Evolutionary conservation across 37 sponge, comb jelly and placozoan species (phyloP).

Genomic region (Diacarnus erythraeanus): DNA sequence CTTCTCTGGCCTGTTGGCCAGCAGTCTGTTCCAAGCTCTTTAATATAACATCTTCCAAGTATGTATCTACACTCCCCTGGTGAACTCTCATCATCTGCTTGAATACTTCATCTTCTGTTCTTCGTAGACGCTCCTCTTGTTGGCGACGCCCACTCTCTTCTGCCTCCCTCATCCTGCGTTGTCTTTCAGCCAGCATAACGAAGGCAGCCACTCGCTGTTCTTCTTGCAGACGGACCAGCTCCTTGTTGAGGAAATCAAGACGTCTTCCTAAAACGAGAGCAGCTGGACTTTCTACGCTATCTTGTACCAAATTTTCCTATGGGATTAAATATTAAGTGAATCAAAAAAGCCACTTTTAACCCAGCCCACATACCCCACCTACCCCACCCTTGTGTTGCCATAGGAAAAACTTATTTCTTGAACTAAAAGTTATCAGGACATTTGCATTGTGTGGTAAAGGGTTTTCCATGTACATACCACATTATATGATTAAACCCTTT

Average conservation of each 20-base stretch:
- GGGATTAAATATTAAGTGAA: no score
- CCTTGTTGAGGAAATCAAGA: constrained; percentile 95
- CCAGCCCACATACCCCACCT: no score
- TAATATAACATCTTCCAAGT: constrained; percentile 92
- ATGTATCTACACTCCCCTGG: constrained; percentile 86
- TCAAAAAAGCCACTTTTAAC: no score
- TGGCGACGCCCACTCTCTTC: constrained; percentile 97
- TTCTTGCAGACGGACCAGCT: constrained; percentile 88
- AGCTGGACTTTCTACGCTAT: constrained; percentile 59
- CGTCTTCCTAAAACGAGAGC: constrained; percentile 74
- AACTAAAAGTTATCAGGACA: no score
- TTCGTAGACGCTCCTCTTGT: constrained; percentile 85
- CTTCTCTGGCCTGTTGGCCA: constrained; percentile 89
- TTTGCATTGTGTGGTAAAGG: no score
- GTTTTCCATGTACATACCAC: no score
- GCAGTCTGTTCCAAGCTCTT: constrained; percentile 76
- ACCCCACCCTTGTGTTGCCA: no score
- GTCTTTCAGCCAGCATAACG: constrained; percentile 89
- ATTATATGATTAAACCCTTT: no score
- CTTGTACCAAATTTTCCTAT: constrained; percentile 52
- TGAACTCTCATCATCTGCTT: constrained; percentile 88
- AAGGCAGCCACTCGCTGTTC: constrained; percentile 90
- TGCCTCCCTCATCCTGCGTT: constrained; percentile 93
- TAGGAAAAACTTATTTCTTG: no score
- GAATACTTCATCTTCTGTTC: constrained; percentile 92